Base-by-base conservation (phyloP, 2,888 invertebrate genomes). In the Drosophila koepferae region DNA sequence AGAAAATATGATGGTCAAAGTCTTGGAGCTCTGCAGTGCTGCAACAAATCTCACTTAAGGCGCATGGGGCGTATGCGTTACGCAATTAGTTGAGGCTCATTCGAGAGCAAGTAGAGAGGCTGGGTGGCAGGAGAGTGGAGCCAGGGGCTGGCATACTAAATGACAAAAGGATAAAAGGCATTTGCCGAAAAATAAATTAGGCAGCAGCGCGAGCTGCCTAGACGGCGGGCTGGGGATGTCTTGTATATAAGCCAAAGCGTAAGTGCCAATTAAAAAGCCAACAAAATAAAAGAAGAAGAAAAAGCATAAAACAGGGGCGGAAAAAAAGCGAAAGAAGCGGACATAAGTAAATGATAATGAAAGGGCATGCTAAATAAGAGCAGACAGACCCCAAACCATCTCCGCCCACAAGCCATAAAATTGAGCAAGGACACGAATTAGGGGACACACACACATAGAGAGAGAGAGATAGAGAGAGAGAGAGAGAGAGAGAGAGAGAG, bases 191-290 rank as follows among this genome's bases (percentile, higher is more conserved):
- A 81, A 87, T 77, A 89, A 90, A 83, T 90, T 89, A 86, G 87
- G 63, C 82, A 53, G 51, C 55, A n/a, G 16, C 28, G 28, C 55
- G 41, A 28, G n/a, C 8, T 23, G 18, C 40, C n/a, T 7, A 38
- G 31, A n/a, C 46, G 44, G 23, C 1, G 20, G 6, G 16, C 23
- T 61, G 28, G n/a, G 36, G 53, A 40, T 62, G 63, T 69, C 73
- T 74, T 63, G 60, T 77, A 72, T 56, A 81, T 67, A 77, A 90
- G 74, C 81, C 77, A 63, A 62, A 77, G 74, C 77, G 81, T 64
- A 90, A 85, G 90, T 86, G 85, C 88, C 85, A 85, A 85, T 85
- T 85, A 85, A 85, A 85, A 78, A 81, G 73, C 77, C 31, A 64
- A 62, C 56, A 72, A 51, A 60, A 49, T 49, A 46, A 12, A 31